Evolutionary conservation across 2,888 invertebrate genomes (phyloP).

Genomic region (Cylindroiulus punctatus): DNA sequence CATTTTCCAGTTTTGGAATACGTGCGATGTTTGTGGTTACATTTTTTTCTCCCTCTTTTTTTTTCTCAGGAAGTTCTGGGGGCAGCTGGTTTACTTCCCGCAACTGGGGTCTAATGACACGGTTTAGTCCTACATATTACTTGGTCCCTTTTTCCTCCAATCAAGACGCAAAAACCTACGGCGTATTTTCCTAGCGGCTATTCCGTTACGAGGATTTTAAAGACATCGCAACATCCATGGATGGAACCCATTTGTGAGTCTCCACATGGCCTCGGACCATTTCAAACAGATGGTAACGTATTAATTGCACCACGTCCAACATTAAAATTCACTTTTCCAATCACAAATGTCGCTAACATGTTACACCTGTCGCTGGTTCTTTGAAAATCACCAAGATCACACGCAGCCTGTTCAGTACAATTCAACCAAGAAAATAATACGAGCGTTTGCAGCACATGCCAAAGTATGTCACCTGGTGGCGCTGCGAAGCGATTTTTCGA

Average conservation of each 20-base stretch:
- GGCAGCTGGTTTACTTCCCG: conserved; percentile 42
- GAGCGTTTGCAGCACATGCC: too few species aligned
- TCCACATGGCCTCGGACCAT: background rate
- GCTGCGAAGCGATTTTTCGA: too few species aligned
- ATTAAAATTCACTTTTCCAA: too few species aligned
- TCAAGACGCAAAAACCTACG: background rate
- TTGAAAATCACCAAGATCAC: too few species aligned
- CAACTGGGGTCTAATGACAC: conserved; percentile 38
- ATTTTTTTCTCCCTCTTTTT: background rate
- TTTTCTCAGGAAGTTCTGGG: conserved; percentile 42
- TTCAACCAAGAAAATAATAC: too few species aligned
- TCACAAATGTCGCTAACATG: too few species aligned
- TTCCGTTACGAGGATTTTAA: background rate
- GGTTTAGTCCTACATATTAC: conserved; percentile 23
- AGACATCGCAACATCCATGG: background rate
- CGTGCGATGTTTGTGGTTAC: conserved; percentile 35
- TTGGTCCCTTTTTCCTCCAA: conserved; percentile 22
- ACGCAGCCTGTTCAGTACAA: too few species aligned
- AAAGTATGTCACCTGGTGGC: too few species aligned
- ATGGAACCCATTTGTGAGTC: background rate
- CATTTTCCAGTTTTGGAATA: conserved; percentile 32
- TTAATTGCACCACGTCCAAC: background rate
- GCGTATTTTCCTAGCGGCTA: conserved; percentile 27
- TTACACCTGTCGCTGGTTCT: too few species aligned
- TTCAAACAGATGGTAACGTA: background rate